Evolutionary conservation across 1,140 invertebrate species (phyloP).

Genomic region (Acromyrmex echinatior): DNA sequence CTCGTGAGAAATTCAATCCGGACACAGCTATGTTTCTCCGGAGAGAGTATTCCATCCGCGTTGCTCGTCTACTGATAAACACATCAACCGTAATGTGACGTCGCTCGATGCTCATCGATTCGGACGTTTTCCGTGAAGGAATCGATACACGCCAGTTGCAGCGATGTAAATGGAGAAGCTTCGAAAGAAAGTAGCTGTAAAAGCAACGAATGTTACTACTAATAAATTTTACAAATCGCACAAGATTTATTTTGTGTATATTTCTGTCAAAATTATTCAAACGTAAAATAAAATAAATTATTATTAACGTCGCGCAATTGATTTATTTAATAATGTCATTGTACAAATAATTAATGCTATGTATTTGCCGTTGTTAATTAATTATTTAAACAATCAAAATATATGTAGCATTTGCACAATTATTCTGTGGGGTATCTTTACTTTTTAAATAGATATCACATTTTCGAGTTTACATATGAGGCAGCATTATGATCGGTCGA

Average conservation of each 20-base stretch:
- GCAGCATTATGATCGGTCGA: conserved; percentile 28
- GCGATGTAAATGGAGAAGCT: not conserved
- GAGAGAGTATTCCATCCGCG: not conserved
- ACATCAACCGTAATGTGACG: conserved; percentile 51
- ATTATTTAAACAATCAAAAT: conserved; percentile 25
- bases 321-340: conserved; percentile 6
- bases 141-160: not conserved
- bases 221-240: not conserved
- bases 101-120: not conserved
- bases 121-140: not conserved
- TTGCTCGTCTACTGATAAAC: conserved; percentile 20
- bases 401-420: not conserved
- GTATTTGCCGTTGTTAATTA: not conserved
- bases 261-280: not conserved
- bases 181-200: not conserved
- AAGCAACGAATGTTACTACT: not conserved
- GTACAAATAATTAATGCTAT: not conserved
- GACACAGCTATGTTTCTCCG: conserved; percentile 11
- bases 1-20: conserved; percentile 20
- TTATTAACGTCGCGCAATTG: conserved; percentile 10
- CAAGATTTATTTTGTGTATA: not conserved
- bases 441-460: not conserved
- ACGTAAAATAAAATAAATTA: not conserved
- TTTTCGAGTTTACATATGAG: conserved; percentile 15
- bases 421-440: not conserved